Conservation (phyloP, 2,888 invertebrate species). For the Thecocarcelia acutangulata region DNA sequence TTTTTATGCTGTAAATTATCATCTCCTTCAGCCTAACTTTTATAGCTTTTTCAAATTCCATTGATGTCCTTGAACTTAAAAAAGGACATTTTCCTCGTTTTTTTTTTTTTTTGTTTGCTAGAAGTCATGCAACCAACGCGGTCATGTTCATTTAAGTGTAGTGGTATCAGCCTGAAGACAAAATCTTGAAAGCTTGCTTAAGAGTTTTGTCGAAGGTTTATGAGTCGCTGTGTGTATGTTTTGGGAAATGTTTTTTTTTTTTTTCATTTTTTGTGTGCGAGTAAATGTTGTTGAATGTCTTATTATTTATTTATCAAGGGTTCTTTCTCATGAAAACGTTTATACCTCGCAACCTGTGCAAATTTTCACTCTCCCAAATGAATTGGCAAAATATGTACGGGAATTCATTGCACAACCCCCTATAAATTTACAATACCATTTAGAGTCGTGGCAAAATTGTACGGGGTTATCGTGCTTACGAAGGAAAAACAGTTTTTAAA, state of each 20-base stretch:
- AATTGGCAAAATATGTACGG: no score
- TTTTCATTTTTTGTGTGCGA: no score
- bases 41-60: conserved; percentile 10
- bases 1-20: neutral
- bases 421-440: no score
- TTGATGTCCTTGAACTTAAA: conserved; percentile 57
- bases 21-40: neutral
- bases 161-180: conserved; percentile 15
- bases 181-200: neutral
- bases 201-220: conserved; percentile 5
- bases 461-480: no score
- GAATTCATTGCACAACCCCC: no score
- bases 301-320: no score
- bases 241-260: neutral
- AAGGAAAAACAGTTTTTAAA: no score
- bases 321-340: no score
- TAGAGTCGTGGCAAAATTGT: no score
- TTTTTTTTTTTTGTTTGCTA: conserved; percentile 16
- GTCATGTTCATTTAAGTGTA: conserved; percentile 17
- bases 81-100: no score
- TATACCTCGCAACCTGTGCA: no score
- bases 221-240: neutral
- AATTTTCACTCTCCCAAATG: no score
- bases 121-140: conserved; percentile 11
- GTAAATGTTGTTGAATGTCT: conserved; percentile 24